These are phyloP conservation scores for Archilochus colubris DNA, from an alignment of 2,113 vertebrate genomes.

Conservation along the genomic window DNA sequence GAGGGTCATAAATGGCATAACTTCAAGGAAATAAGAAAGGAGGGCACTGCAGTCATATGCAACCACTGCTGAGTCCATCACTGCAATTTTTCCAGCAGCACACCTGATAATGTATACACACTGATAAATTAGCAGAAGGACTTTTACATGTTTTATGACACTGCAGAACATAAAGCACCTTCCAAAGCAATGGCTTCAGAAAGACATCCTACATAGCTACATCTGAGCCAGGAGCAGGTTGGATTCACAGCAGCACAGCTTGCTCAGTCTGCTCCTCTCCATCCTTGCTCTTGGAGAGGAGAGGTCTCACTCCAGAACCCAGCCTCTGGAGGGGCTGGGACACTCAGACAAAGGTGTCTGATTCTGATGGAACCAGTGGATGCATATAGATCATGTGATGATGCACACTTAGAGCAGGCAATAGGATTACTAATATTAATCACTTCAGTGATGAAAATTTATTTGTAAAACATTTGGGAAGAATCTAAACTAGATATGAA, in stretches of 20 bases:
- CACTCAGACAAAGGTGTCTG: accelerated
- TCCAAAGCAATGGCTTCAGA: conserved; percentile 48
- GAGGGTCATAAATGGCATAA: background rate
- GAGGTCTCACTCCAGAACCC: background rate
- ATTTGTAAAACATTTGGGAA: background rate
- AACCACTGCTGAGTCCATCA: background rate
- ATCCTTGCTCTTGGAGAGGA: background rate
- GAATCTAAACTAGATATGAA: background rate
- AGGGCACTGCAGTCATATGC: background rate
- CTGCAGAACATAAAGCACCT: conserved; percentile 23
- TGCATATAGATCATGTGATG: background rate
- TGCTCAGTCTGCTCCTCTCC: conserved; percentile 24
- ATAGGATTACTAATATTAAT: background rate
- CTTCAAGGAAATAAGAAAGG: background rate
- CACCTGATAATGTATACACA: background rate
- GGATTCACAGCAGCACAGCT: conserved; percentile 14
- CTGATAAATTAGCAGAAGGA: conserved; percentile 10
- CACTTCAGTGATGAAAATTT: background rate
- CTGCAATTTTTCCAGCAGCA: background rate
- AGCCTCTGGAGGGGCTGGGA: background rate
- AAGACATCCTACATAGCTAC: background rate
- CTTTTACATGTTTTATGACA: background rate
- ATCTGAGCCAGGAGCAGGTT: conserved; percentile 64
- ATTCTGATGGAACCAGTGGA: background rate
- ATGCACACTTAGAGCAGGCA: accelerated